Evolutionary conservation across 2,888 invertebrate species (phyloP), one percentile per base, ranked within the genome.

Genomic region (Chymomyza amoena): DNA sequence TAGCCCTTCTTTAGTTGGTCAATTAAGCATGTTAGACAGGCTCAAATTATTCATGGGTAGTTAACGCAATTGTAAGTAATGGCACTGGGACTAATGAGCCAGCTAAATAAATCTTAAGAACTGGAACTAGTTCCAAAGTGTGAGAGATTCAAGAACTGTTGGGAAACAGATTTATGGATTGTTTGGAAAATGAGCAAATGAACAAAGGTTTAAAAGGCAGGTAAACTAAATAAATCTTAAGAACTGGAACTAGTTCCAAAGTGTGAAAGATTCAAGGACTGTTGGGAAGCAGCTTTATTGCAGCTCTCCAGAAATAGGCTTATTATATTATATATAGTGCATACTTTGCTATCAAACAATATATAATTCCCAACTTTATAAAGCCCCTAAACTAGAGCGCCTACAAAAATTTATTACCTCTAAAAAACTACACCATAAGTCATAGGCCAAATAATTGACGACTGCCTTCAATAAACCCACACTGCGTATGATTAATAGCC

Each of bases 401-500:
- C 3, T 4, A 25, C 25, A 4, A 10, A 45, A 45, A 13, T 45
- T 45, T 45, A 13, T 13, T 45, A 45, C 13, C 39, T 45, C 4
- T 13, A 13, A 45, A 39, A 39, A 32, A 9, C 32, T 32, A 32
- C 9, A 7, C 32, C 39, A 13, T 45, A 45, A 45, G 39, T 45
- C 13, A 13, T 13, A 45, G 39, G 39, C 39, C 39, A 45, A 45
- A 13, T 13, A 13, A 45, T 45, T 45, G 13, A 13, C 13, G 13
- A 13, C 13, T 45, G 39, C 2, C 13, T 6, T 13, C 13, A 5
- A 45, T 10, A 45, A 32, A 32, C 51, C 39, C 15, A 74, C 73
- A 61, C 51, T 68, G 63, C 72, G 72, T 68, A 72, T 73, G 39
- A 66, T 61, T 73, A 64, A 66, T 70, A 39, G 63, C 67, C 51